Evolutionary conservation across 2,797 vertebrate species (phyloP), one percentile per base, ranked within the genome.

Genomic region (Pteronotus mesoamericanus): DNA sequence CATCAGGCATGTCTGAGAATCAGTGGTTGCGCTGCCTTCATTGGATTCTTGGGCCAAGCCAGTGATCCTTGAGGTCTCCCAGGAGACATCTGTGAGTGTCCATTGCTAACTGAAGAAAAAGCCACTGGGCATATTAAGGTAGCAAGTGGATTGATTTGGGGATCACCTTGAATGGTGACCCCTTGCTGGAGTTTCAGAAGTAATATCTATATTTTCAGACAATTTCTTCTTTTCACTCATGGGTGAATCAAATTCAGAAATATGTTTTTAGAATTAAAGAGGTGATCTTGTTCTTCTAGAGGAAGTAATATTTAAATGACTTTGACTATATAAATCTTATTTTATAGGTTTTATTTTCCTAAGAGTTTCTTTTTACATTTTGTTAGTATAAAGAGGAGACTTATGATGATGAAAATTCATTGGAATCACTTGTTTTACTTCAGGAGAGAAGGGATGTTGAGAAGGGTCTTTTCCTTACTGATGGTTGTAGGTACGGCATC

Each of bases 291-390:
- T 86, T 68, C 26, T 75, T 18, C 22, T 42, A 18, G 5, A 88
- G 26, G 39, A 82, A 94, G 95, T 71, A 77, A 37, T 84, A 75
- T 83, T 92, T 85, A 88, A 92, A 75, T 80, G n/a, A 80, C 26
- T 59, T 94, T 90, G 57, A 88, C 15, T 5, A 5, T 87, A 7
- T 87, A 39, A 51, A 61, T 88, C 79, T 87, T 88, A 84, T 71
- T 92, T 91, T 59, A 32, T 80, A 89, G 46, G 32, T 29, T 69
- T 75, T 64, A 48, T 68, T 93, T 96, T 75, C 89, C 92, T 86
- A 88, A 71, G 22, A 92, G 10, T 59, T 57, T 66, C 26, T 32
- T 64, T 91, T 64, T 59, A 44, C 11, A 53, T 78, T 74, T 96
- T 91, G 32, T 57, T 34, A n/a, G 8, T 88, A 1, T 85, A 12